A percentile compares a stretch with the other conserved stretches of the same genome.
Conservation (phyloP, 2,113 vertebrate genomes). For the Eurypyga helias region DNA sequence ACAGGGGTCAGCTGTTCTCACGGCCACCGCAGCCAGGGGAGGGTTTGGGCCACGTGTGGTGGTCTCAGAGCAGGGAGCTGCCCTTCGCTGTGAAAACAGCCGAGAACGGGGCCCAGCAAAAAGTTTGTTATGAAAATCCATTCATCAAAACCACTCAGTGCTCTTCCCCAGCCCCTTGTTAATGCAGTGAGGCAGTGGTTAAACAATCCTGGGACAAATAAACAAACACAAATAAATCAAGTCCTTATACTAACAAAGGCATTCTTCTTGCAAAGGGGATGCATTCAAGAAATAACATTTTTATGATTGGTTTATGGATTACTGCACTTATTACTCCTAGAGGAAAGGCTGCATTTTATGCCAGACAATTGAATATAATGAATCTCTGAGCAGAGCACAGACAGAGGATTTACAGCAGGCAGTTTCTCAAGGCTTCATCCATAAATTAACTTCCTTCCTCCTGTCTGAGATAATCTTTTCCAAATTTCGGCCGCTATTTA, state of each 20-base stretch:
- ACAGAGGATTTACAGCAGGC: conserved; percentile 63
- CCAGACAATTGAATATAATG: conserved; percentile 62
- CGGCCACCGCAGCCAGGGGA: neutral
- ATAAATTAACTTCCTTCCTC: conserved; percentile 59
- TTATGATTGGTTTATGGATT: conserved; percentile 63
- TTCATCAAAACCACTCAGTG: neutral
- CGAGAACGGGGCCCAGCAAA: neutral
- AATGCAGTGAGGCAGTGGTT: conserved; percentile 12
- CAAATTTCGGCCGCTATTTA: conserved; percentile 5
- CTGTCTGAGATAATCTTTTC: conserved; percentile 41
- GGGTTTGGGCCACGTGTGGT: neutral
- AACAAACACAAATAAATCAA: conserved; percentile 46
- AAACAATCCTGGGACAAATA: conserved; percentile 19
- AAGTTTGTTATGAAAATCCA: neutral
- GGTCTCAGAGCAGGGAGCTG: neutral
- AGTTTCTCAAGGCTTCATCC: conserved; percentile 37
- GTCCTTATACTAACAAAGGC: conserved; percentile 9
- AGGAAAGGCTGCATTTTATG: conserved; percentile 58
- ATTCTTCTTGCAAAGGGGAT: conserved; percentile 30
- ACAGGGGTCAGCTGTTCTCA: conserved; percentile 10
- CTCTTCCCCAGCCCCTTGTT: neutral
- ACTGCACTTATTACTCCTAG: conserved; percentile 47
- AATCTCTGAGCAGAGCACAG: conserved; percentile 55
- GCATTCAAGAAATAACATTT: conserved; percentile 51
- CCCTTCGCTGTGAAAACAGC: neutral